Evolutionary conservation across 2,888 invertebrate species (phyloP).

Genomic region (Aleiodes leptofemur): DNA sequence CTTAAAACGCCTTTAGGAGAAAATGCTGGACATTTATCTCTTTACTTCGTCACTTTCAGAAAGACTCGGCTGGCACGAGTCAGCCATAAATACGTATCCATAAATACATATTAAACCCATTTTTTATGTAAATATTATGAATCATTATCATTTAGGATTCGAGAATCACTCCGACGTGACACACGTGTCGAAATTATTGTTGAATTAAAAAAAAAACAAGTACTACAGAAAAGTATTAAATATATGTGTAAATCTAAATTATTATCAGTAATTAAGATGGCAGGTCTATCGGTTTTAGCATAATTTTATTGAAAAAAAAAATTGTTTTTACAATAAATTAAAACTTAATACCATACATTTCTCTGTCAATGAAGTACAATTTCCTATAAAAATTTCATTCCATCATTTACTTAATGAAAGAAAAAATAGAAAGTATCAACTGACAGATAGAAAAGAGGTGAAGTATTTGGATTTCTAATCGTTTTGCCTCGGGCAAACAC

Average conservation of each 20-base stretch:
- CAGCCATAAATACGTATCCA: not conserved
- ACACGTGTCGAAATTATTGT: constrained; percentile 41
- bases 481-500: not conserved
- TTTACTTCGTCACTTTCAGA: constrained; percentile 48
- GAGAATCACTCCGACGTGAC: constrained; percentile 39
- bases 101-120: not conserved
- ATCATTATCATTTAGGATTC: constrained; percentile 20
- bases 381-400: not conserved
- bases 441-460: constrained; percentile 4
- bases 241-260: not conserved
- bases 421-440: too few relatives aligned
- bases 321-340: constrained; percentile 57
- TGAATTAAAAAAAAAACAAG: not conserved
- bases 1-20: too few relatives aligned
- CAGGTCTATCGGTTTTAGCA: constrained; percentile 21
- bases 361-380: constrained; percentile 12
- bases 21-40: not conserved
- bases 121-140: constrained; percentile 40
- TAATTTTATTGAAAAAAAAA: constrained; percentile 50
- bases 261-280: not conserved
- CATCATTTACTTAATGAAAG: not conserved
- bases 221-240: not conserved
- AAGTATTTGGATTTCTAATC: not conserved
- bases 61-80: constrained; percentile 53
- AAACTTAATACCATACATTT: constrained; percentile 20